Percentiles rank a stretch among this genome's conserved stretches.
These are phyloP conservation scores for Melanophora roralis DNA, from an alignment of 2,888 invertebrate genomes.

Conservation along the genomic window DNA sequence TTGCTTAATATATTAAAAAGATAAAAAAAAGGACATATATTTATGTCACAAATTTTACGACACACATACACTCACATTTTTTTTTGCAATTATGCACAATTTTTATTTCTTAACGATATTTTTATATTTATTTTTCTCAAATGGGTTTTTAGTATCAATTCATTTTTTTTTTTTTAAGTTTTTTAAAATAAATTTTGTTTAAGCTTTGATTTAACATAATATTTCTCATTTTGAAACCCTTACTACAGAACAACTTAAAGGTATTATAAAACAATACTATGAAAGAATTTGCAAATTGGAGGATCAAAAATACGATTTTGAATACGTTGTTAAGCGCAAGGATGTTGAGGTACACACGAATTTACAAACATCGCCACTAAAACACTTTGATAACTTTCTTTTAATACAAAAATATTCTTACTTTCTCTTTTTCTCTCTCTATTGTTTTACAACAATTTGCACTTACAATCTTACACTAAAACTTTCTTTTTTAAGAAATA, in stretches of 20 bases:
- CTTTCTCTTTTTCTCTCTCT: slow-evolving; percentile 17
- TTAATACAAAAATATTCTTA: slow-evolving; percentile 36
- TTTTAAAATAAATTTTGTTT: no score
- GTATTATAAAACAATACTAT: slow-evolving; percentile 90
- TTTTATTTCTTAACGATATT: neutral
- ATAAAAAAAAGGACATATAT: no score
- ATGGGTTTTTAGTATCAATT: slow-evolving; percentile 12
- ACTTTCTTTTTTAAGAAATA: slow-evolving; percentile 15
- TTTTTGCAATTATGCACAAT: slow-evolving; percentile 15
- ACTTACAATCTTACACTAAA: slow-evolving; percentile 49
- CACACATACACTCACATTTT: slow-evolving; percentile 19
- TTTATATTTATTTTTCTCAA: neutral
- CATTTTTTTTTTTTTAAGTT: neutral
- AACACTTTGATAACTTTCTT: neutral
- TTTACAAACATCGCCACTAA: slow-evolving; percentile 35
- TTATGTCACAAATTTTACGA: slow-evolving; percentile 9
- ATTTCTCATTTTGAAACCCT: slow-evolving; percentile 11
- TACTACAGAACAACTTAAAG: slow-evolving; percentile 85
- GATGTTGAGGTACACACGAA: slow-evolving; percentile 93
- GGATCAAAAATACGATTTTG: slow-evolving; percentile 98
- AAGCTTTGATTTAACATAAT: no score
- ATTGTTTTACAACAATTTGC: slow-evolving; percentile 45
- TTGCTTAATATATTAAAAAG: no score
- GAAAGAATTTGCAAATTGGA: slow-evolving; percentile 92
- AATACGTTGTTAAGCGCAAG: slow-evolving; percentile 98